A percentile compares a stretch with the other conserved stretches of the same genome.
phyloP scores from a whole-genome alignment of 2,888 invertebrate species.

The Hemicrepidius hirtus region DNA sequence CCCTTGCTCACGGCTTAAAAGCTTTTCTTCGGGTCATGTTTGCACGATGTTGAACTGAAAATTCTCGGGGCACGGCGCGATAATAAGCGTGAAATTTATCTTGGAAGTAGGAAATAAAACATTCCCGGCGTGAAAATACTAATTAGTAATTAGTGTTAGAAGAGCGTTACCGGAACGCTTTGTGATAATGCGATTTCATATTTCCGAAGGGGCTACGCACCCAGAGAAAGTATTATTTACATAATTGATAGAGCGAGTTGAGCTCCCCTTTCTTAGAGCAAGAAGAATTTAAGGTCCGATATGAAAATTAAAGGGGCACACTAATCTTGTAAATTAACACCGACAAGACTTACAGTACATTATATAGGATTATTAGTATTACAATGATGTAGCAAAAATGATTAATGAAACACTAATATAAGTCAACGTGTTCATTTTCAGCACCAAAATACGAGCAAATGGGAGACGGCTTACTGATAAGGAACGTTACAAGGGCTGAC shows the following conservation, averaged over 20 bases:
- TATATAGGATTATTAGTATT: background rate
- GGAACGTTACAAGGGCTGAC: conserved; percentile 74
- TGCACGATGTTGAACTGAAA: conserved; percentile 19
- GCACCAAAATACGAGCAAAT: conserved; percentile 72
- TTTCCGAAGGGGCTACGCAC: conserved; percentile 12
- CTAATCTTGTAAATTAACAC: background rate
- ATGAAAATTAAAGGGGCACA: conserved; percentile 1
- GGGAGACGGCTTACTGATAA: conserved; percentile 76
- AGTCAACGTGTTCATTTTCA: conserved; percentile 56
- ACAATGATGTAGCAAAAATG: conserved; percentile 1
- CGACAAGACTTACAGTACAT: background rate
- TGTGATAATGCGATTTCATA: conserved; percentile 23
- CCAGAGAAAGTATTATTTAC: conserved; percentile 21
- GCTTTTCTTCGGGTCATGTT: conserved; percentile 36
- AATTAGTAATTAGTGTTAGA: conserved; percentile 16
- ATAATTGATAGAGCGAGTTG: conserved; percentile 15
- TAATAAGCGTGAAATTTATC: conserved; percentile 25
- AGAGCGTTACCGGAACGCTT: conserved; percentile 12
- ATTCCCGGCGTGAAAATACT: conserved; percentile 16
- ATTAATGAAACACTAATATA: conserved; percentile 28
- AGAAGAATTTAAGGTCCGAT: background rate
- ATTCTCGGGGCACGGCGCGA: conserved; percentile 1
- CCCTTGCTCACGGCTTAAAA: conserved; percentile 36
- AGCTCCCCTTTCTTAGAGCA: background rate
- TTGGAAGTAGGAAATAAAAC: conserved; percentile 22